Conservation (phyloP, 2,888 invertebrate species). For the Ophioninae sp. region DNA sequence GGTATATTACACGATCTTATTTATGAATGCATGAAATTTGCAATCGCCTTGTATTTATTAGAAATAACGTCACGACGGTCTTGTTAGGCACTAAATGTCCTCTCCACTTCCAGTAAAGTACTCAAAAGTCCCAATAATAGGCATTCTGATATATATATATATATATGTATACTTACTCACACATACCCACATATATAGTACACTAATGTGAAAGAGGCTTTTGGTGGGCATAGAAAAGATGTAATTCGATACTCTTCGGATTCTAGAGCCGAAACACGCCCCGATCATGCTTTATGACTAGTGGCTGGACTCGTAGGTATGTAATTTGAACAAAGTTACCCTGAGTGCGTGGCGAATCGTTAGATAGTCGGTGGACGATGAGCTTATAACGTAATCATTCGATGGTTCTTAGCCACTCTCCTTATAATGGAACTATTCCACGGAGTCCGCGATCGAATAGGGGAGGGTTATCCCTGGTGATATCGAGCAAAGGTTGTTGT, state of each 20-base stretch:
- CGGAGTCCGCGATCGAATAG: constrained; percentile 13
- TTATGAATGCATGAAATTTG: too few species aligned
- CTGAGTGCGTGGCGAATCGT: constrained; percentile 46
- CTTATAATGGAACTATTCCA: constrained; percentile 13
- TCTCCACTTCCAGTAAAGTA: too few species aligned
- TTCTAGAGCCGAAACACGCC: constrained; percentile 45
- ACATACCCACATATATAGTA: neutral
- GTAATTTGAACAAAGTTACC: constrained; percentile 51
- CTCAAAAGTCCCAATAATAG: too few species aligned
- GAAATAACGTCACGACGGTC: too few species aligned
- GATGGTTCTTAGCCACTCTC: constrained; percentile 9
- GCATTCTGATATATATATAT: too few species aligned
- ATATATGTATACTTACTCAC: too few species aligned
- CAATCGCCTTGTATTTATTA: too few species aligned
- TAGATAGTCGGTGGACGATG: constrained; percentile 24
- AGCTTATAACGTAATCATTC: constrained; percentile 59
- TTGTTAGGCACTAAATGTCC: too few species aligned
- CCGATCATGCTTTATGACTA: constrained; percentile 61
- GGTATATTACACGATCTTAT: too few species aligned
- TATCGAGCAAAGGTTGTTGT: constrained; percentile 26
- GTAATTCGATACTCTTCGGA: constrained; percentile 55
- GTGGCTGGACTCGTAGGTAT: constrained; percentile 59
- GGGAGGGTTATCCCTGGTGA: constrained; percentile 46
- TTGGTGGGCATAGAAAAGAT: constrained; percentile 33
- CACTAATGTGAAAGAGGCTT: constrained; percentile 6